Conservation (phyloP, 2,797 vertebrate genomes). For the Micropoecilia bifurca region DNA sequence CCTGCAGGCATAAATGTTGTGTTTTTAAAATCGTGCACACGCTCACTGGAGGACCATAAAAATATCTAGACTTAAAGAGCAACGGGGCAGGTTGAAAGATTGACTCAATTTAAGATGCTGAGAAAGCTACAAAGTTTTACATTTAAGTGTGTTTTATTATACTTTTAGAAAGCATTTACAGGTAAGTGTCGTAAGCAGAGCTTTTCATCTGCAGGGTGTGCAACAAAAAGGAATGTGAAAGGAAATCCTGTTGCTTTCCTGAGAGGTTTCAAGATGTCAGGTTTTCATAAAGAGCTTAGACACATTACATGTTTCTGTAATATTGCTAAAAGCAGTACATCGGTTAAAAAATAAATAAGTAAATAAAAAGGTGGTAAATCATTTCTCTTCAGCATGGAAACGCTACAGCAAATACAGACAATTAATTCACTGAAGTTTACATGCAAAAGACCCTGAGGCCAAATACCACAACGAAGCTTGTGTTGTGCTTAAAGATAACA, state of each 20-base stretch:
- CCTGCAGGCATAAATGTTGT: constrained; percentile 49
- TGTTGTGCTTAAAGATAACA: constrained; percentile 4
- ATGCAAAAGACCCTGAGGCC: background rate
- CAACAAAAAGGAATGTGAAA: background rate
- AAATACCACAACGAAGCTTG: constrained; percentile 1
- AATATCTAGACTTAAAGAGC: constrained; percentile 38
- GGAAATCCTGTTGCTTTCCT: background rate
- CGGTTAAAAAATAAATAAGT: constrained; percentile 8
- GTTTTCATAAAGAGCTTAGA: constrained; percentile 32
- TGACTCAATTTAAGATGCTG: constrained; percentile 23
- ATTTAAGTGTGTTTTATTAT: constrained; percentile 2
- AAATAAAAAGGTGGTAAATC: background rate
- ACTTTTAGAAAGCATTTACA: constrained; percentile 29
- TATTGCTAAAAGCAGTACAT: constrained; percentile 32
- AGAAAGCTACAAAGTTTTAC: constrained; percentile 23
- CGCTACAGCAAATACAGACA: constrained; percentile 17
- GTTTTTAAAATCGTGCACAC: constrained; percentile 33
- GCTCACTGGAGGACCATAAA: constrained; percentile 34
- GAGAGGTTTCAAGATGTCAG: constrained; percentile 8
- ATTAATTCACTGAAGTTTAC: background rate
- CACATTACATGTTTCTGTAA: constrained; percentile 16
- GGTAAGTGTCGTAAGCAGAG: constrained; percentile 13
- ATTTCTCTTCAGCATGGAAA: constrained; percentile 13
- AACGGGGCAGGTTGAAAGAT: constrained; percentile 27
- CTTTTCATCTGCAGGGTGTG: background rate